phyloP scores from a whole-genome alignment of 2,888 invertebrate genomes.

The Horisme vitalbata region DNA sequence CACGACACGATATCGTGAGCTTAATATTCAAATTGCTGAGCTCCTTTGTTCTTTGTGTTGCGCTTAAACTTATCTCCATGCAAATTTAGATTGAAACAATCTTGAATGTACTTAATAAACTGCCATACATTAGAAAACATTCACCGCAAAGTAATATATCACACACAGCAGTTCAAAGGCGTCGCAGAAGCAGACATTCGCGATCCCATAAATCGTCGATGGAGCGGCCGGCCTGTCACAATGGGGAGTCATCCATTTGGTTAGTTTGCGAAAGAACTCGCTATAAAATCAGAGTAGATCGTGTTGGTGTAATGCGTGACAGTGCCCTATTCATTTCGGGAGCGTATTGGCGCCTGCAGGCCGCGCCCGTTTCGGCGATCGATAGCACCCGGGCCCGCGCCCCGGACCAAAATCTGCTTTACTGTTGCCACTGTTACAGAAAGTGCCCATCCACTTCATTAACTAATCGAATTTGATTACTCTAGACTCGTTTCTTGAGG shows the following conservation, averaged over 20 bases:
- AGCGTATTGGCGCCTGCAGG: conserved; percentile 28
- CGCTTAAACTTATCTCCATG: too few relatives aligned
- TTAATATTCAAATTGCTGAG: too few relatives aligned
- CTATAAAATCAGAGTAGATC: conserved; percentile 24
- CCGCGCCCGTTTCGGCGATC: conserved; percentile 28
- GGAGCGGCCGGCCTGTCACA: conserved; percentile 24
- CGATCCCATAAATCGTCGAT: conserved; percentile 27
- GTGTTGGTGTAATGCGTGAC: conserved; percentile 33
- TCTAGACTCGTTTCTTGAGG: conserved; percentile 14
- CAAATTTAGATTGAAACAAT: conserved; percentile 1
- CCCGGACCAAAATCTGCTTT: conserved; percentile 12
- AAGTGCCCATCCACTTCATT: conserved; percentile 26
- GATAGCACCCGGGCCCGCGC: conserved; percentile 24
- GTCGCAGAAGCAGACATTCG: conserved; percentile 18
- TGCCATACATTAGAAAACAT: conserved; percentile 17
- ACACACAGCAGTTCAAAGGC: conserved; percentile 25
- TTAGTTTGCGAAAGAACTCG: conserved; percentile 19
- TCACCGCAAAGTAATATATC: conserved; percentile 21
- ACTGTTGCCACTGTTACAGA: conserved; percentile 8
- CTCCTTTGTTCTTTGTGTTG: too few relatives aligned
- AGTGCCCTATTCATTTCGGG: conserved; percentile 30
- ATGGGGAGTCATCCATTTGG: conserved; percentile 13
- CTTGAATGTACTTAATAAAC: conserved; percentile 6
- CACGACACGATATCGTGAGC: too few relatives aligned
- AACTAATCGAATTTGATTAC: conserved; percentile 27